Conservation (phyloP, 2,888 invertebrate genomes). For the Coelinius sp. region DNA sequence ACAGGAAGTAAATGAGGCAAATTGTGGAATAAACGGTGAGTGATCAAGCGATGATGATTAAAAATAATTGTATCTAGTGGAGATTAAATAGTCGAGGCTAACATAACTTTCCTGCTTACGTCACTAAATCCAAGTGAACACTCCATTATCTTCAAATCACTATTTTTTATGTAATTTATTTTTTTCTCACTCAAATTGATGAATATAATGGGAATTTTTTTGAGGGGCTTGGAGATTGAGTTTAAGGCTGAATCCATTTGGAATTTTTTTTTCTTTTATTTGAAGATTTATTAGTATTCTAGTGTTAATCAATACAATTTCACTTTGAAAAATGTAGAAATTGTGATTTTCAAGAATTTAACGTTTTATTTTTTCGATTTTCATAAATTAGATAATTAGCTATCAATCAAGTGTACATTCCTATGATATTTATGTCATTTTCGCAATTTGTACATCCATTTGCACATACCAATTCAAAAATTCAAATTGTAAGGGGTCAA, state of each 20-base stretch:
- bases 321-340: background rate
- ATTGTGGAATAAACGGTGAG: background rate
- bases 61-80: slow-evolving; percentile 2
- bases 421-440: background rate
- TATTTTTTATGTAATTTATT: background rate
- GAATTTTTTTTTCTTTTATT: background rate
- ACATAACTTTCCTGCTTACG: slow-evolving; percentile 8
- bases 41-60: background rate
- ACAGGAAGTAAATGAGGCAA: slow-evolving; percentile 3
- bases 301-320: background rate
- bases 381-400: too few relatives aligned
- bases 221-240: background rate
- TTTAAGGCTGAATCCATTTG: background rate
- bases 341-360: background rate
- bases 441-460: background rate
- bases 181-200: background rate
- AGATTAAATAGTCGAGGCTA: slow-evolving; percentile 11
- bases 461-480: too few relatives aligned
- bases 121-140: background rate
- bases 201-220: background rate
- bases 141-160: background rate
- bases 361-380: too few relatives aligned
- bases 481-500: background rate
- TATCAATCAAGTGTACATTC: background rate
- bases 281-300: background rate